These are phyloP conservation scores for Drosophila chauvacae DNA, from an alignment of 1,140 invertebrate species.

Conservation along the genomic window DNA sequence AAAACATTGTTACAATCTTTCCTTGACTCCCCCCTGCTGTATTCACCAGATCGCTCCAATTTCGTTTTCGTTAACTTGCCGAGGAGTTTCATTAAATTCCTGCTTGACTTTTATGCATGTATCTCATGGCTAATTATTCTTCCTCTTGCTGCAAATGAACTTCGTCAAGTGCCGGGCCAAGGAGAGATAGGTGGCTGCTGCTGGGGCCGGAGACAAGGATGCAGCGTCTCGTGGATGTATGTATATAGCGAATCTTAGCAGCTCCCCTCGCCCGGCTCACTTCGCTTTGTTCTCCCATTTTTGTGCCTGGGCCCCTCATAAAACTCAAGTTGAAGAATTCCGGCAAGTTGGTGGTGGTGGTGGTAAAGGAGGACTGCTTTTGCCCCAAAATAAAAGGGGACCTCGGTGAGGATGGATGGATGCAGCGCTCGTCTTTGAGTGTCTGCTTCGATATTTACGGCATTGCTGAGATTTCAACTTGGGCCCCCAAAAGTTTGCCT, in stretches of 20 bases:
- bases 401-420: not conserved
- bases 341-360: conserved; percentile 1
- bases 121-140: conserved; percentile 52
- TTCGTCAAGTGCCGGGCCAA: conserved; percentile 24
- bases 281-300: conserved; percentile 34
- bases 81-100: conserved; percentile 39
- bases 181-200: not conserved
- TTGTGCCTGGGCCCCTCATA: conserved; percentile 50
- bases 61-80: conserved; percentile 20
- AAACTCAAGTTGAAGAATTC: conserved; percentile 52
- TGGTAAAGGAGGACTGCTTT: not conserved
- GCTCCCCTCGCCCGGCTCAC: not conserved
- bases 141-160: conserved; percentile 50
- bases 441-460: conserved; percentile 61
- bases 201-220: not conserved
- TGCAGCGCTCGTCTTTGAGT: conserved; percentile 38
- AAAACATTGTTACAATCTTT: not conserved
- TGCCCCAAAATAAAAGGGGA: no score
- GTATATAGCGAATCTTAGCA: not conserved
- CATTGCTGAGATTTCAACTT: conserved; percentile 61
- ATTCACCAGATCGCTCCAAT: conserved; percentile 24
- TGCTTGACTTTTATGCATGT: conserved; percentile 42
- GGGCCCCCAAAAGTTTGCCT: conserved; percentile 38
- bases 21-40: not conserved
- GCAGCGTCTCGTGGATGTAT: not conserved